Conservation (phyloP, 1,140 invertebrate species). For the Microplitis demolitor region DNA sequence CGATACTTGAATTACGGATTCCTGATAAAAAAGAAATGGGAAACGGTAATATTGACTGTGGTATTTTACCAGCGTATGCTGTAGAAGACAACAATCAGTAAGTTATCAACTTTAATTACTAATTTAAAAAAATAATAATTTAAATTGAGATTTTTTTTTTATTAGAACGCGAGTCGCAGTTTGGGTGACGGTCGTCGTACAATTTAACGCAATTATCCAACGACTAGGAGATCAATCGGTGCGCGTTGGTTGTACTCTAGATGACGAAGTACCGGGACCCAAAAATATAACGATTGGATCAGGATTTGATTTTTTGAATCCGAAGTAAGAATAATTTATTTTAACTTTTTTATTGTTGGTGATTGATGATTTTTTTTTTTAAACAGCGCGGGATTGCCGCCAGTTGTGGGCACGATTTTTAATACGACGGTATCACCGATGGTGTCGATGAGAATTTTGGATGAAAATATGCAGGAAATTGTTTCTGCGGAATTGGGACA, state of each 20-base stretch:
- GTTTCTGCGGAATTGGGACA: slow-evolving; percentile 56
- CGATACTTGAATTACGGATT: slow-evolving; percentile 54
- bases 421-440: slow-evolving; percentile 44
- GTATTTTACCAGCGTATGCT: slow-evolving; percentile 49
- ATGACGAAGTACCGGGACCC: slow-evolving; percentile 45
- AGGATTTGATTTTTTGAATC: slow-evolving; percentile 50
- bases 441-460: slow-evolving; percentile 49
- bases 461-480: slow-evolving; percentile 40
- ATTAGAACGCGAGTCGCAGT: slow-evolving; percentile 49
- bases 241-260: slow-evolving; percentile 62
- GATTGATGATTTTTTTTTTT: too few relatives aligned
- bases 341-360: too few relatives aligned
- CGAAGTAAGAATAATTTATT: slow-evolving; percentile 44
- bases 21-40: slow-evolving; percentile 36
- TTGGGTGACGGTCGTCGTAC: slow-evolving; percentile 64
- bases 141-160: slow-evolving; percentile 1
- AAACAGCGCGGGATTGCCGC: slow-evolving; percentile 49
- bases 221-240: slow-evolving; percentile 65
- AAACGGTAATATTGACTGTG: slow-evolving; percentile 40
- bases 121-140: background rate
- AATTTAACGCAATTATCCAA: slow-evolving; percentile 68
- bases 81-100: slow-evolving; percentile 47
- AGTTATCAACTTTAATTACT: slow-evolving; percentile 9
- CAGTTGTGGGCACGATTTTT: slow-evolving; percentile 45
- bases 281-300: slow-evolving; percentile 54